Conservation (phyloP, 1,140 invertebrate species). For the Heliothis virescens region DNA sequence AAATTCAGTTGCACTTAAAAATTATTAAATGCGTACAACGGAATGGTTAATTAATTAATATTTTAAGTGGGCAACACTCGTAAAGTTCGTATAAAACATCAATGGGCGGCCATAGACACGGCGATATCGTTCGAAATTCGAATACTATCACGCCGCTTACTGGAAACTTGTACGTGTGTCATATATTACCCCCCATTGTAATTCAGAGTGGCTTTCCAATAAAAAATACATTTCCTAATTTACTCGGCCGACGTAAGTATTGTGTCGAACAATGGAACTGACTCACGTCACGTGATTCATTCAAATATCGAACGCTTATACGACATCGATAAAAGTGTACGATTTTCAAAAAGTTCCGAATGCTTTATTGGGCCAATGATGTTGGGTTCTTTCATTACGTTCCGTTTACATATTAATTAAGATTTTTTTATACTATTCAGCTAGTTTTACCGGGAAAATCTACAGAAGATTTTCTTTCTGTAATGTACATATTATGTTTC, state of each 20-base stretch:
- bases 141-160: conserved; percentile 80
- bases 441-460: too few relatives aligned
- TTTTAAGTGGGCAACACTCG: conserved; percentile 34
- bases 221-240: conserved; percentile 85
- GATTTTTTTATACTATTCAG: too few relatives aligned
- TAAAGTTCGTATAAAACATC: conserved; percentile 42
- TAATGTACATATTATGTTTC: too few relatives aligned
- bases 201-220: conserved; percentile 81
- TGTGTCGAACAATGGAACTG: conserved; percentile 80
- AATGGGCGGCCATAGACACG: conserved; percentile 53
- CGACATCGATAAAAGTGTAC: conserved; percentile 55
- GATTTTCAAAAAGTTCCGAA: conserved; percentile 47
- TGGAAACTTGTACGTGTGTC: conserved; percentile 78
- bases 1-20: background rate
- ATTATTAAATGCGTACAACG: background rate
- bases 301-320: conserved; percentile 71
- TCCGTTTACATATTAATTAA: too few relatives aligned
- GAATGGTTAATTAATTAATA: conserved; percentile 31
- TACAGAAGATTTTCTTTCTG: too few relatives aligned
- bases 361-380: too few relatives aligned
- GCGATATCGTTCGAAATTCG: conserved; percentile 75
- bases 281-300: conserved; percentile 81
- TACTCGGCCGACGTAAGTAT: conserved; percentile 73
- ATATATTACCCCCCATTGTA: conserved; percentile 74
- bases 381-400: too few relatives aligned